These are phyloP conservation scores for Paramuricea clavata DNA, from an alignment of 92 coral and sea anemone species.

Conservation along the genomic window DNA sequence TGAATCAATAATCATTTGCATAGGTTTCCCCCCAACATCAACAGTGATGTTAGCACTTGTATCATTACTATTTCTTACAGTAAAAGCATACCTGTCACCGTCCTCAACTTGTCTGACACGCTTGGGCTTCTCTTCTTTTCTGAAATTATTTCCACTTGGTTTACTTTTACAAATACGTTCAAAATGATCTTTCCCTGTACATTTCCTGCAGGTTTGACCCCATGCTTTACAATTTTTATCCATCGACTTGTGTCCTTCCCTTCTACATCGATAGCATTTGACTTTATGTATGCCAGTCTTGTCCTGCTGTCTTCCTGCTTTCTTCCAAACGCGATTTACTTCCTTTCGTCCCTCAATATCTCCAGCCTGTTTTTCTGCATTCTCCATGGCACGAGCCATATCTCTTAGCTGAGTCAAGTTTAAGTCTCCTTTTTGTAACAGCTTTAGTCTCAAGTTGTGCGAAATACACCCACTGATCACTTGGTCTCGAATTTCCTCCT, in stretches of 20 bases:
- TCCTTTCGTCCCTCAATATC: slow-evolving; percentile 1
- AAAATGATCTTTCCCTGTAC: neutral
- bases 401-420: slow-evolving; percentile 61
- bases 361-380: slow-evolving; percentile 65
- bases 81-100: neutral
- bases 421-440: slow-evolving; percentile 59
- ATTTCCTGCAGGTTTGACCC: neutral
- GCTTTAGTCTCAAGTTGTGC: slow-evolving; percentile 53
- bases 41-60: slow-evolving; percentile 33
- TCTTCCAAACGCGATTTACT: neutral
- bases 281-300: neutral
- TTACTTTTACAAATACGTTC: neutral
- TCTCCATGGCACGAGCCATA: slow-evolving; percentile 58
- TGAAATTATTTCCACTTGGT: neutral
- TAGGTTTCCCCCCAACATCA: slow-evolving; percentile 60
- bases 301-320: neutral
- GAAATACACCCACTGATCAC: slow-evolving; percentile 63
- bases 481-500: slow-evolving; percentile 67
- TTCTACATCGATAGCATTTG: slow-evolving; percentile 30
- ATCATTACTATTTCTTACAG: neutral
- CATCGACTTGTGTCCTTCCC: slow-evolving; percentile 4
- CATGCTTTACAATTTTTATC: neutral
- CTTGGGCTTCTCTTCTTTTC: neutral
- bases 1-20: slow-evolving; percentile 65
- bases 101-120: neutral